Evolutionary conservation across 1,140 invertebrate genomes (phyloP).

Genomic region (Phthorimaea operculella): DNA sequence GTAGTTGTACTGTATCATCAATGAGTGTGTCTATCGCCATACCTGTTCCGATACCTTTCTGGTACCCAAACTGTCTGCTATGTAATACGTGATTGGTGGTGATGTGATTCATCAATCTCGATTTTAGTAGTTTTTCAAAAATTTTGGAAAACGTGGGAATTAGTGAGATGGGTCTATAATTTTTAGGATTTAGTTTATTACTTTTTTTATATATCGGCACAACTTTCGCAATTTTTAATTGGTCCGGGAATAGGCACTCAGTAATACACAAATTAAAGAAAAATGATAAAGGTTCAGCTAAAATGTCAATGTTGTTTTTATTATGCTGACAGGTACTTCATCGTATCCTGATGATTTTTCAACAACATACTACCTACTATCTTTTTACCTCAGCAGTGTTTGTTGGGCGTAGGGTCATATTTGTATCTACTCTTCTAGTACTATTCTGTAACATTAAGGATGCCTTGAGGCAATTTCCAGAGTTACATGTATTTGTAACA

Average conservation of each 20-base stretch:
- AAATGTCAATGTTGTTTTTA: slow-evolving; percentile 14
- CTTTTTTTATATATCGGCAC: slow-evolving; percentile 15
- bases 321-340: slow-evolving; percentile 10
- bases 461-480: background rate
- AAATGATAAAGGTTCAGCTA: slow-evolving; percentile 10
- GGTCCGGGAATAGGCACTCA: slow-evolving; percentile 13
- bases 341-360: slow-evolving; percentile 13
- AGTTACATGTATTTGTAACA: too few relatives aligned
- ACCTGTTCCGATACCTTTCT: background rate
- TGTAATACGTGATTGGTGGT: slow-evolving; percentile 6
- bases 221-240: slow-evolving; percentile 16
- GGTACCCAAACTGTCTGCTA: slow-evolving; percentile 16
- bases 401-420: background rate
- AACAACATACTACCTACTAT: slow-evolving; percentile 5
- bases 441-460: background rate
- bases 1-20: slow-evolving; percentile 2
- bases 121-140: slow-evolving; percentile 14
- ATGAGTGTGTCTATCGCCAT: slow-evolving; percentile 12
- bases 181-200: background rate
- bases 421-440: background rate
- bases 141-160: slow-evolving; percentile 14
- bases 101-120: slow-evolving; percentile 8
- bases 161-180: background rate
- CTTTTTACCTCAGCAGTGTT: slow-evolving; percentile 2
- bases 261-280: slow-evolving; percentile 14